Evolutionary conservation across 23 tunicate genomes (phyloP).

Genomic region (Ascidia mentula): DNA sequence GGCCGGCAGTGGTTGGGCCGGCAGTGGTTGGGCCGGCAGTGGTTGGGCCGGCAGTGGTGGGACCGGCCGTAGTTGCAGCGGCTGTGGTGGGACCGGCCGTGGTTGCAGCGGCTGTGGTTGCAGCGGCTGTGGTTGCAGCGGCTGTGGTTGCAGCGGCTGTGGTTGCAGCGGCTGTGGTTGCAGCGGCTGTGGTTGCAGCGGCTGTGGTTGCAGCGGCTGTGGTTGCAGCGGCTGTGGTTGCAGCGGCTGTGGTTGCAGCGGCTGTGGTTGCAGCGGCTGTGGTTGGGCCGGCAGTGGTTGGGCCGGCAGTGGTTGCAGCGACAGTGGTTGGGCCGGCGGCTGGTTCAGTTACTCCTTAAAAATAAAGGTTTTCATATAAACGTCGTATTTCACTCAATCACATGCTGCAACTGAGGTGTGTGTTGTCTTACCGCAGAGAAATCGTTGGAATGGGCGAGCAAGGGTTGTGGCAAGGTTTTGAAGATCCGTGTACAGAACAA

Average conservation of each 20-base stretch:
- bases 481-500: neutral
- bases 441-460: neutral
- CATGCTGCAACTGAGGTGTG: no score
- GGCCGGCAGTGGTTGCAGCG: neutral
- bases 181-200: neutral
- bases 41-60: neutral
- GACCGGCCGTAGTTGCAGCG: neutral
- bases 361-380: neutral
- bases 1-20: neutral
- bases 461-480: neutral
- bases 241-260: neutral
- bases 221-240: neutral
- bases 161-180: neutral
- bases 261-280: neutral
- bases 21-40: neutral
- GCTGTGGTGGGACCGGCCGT: neutral
- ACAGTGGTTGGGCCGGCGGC: neutral
- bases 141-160: neutral
- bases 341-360: neutral
- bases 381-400: no score
- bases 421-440: neutral
- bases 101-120: neutral
- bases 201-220: neutral
- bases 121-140: neutral
- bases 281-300: neutral